phyloP scores from a whole-genome alignment of 1,140 invertebrate species.

The Caenorhabditis briggsae region DNA sequence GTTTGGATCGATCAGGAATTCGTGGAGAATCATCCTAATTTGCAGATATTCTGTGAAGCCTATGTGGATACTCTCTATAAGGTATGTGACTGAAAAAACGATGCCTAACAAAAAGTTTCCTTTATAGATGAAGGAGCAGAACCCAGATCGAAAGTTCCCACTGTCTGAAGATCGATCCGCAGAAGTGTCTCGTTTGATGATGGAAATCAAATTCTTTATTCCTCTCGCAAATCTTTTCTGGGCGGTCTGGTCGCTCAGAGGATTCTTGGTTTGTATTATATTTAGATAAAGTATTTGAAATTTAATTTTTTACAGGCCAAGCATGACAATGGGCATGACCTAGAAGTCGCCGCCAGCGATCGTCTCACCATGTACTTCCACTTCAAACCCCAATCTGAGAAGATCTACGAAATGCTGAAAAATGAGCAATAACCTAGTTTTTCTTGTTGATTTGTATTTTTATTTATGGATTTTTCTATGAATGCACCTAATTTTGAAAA shows the following conservation, averaged over 20 bases:
- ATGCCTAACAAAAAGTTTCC: too few species aligned
- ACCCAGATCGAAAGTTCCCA: constrained; percentile 4
- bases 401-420: background rate
- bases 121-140: background rate
- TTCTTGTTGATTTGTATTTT: background rate
- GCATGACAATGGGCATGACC: constrained; percentile 11
- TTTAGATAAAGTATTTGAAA: too few species aligned
- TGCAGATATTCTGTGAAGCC: background rate
- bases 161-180: background rate
- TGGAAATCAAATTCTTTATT: constrained; percentile 9
- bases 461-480: background rate
- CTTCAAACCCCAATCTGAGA: background rate
- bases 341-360: constrained; percentile 1
- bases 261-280: background rate
- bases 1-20: background rate
- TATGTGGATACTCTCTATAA: constrained; percentile 11
- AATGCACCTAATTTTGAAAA: too few species aligned
- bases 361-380: background rate
- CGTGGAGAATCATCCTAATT: background rate
- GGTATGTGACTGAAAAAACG: too few species aligned
- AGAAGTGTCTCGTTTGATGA: background rate
- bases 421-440: background rate
- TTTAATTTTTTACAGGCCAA: background rate
- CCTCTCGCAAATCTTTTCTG: background rate
- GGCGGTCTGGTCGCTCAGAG: background rate